Conservation (phyloP, 2,113 vertebrate species). For the Rana temporaria region DNA sequence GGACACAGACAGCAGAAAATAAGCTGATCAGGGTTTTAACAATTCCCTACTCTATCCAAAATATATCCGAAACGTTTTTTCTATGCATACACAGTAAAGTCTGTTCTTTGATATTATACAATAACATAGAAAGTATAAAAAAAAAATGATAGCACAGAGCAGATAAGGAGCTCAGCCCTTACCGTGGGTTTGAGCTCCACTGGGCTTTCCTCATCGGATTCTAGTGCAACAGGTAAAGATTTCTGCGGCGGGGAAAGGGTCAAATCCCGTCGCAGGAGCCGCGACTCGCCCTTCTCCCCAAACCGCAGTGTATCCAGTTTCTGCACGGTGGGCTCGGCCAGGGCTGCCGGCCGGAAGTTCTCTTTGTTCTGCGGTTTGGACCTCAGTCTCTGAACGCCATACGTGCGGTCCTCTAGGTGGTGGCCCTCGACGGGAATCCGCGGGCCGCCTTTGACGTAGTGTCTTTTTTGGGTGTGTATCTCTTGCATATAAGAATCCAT, state of each 20-base stretch:
- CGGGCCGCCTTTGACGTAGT: slow-evolving; percentile 70
- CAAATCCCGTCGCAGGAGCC: slow-evolving; percentile 93
- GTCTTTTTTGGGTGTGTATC: slow-evolving; percentile 74
- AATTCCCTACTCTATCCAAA: no score
- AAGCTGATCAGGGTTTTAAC: no score
- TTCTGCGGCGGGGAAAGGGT: slow-evolving; percentile 93
- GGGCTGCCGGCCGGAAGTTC: slow-evolving; percentile 77
- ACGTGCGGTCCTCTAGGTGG: slow-evolving; percentile 75
- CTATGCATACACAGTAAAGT: no score
- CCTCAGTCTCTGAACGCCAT: slow-evolving; percentile 84
- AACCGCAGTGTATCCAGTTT: slow-evolving; percentile 95
- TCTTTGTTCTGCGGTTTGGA: slow-evolving; percentile 84
- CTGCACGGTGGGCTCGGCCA: slow-evolving; percentile 90
- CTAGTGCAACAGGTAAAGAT: slow-evolving; percentile 90
- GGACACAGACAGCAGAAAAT: no score
- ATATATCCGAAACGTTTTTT: no score
- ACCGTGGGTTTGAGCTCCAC: slow-evolving; percentile 91
- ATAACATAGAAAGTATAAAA: no score
- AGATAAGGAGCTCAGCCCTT: slow-evolving; percentile 66
- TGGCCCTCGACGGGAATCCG: slow-evolving; percentile 70
- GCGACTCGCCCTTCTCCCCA: slow-evolving; percentile 87
- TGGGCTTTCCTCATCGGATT: slow-evolving; percentile 87
- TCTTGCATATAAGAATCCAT: slow-evolving; percentile 78
- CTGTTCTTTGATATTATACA: no score
- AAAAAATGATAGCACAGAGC: no score